Evolutionary conservation across 2,113 vertebrate genomes (phyloP).

Genomic region (Oostethus manadensis): DNA sequence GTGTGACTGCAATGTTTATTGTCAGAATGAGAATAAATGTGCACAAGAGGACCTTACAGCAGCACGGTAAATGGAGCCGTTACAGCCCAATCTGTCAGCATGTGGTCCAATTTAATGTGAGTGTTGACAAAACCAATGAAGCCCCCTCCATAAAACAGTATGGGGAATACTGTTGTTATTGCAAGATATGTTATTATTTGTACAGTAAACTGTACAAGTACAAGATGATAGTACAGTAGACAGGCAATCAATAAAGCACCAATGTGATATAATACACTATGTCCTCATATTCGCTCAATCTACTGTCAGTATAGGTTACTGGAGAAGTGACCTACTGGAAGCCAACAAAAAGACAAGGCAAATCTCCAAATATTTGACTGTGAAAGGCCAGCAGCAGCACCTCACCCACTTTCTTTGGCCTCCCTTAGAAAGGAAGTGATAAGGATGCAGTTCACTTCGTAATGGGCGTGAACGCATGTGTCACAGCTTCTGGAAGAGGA

Average conservation of each 20-base stretch:
- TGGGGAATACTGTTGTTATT: constrained; percentile 16
- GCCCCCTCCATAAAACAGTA: neutral
- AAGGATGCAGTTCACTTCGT: constrained; percentile 57
- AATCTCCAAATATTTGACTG: constrained; percentile 1
- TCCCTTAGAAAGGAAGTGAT: constrained; percentile 57
- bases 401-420: constrained; percentile 10
- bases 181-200: constrained; percentile 9
- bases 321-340: constrained; percentile 1
- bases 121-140: constrained; percentile 13
- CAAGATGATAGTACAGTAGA: neutral
- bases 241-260: constrained; percentile 9
- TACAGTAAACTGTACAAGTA: too few relatives aligned
- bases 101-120: constrained; percentile 10
- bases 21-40: constrained; percentile 39
- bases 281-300: neutral
- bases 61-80: constrained; percentile 13
- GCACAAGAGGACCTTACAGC: constrained; percentile 9
- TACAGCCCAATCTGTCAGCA: constrained; percentile 11
- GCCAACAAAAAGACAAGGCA: constrained; percentile 3
- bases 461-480: constrained; percentile 55
- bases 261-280: constrained; percentile 7
- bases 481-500: constrained; percentile 18
- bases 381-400: constrained; percentile 2
- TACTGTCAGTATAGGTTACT: neutral
- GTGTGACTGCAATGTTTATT: constrained; percentile 40